Evolutionary conservation across 2,113 vertebrate species (phyloP).

Genomic region (Solenodon paradoxus): DNA sequence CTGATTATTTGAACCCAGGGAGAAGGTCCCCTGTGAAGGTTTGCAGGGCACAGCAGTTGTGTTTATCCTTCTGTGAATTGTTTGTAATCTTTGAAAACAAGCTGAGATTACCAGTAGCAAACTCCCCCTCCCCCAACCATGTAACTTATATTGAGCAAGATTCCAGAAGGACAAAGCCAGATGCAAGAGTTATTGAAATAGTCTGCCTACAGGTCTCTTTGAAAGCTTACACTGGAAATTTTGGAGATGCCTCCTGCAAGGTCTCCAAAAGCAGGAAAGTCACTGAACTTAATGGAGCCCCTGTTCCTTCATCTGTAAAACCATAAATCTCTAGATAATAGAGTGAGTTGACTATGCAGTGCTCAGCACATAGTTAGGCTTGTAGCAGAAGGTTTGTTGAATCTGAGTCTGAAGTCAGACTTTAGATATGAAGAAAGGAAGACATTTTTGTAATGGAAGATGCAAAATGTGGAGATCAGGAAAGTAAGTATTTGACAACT

Average conservation of each 20-base stretch:
- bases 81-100: conserved; percentile 5
- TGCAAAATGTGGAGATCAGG: conserved; percentile 15
- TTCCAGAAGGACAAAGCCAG: conserved; percentile 4
- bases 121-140: neutral
- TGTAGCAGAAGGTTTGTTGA: neutral
- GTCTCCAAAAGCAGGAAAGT: neutral
- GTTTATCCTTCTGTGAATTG: conserved; percentile 31
- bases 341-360: neutral
- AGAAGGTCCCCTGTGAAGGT: neutral
- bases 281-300: neutral
- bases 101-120: neutral
- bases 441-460: conserved; percentile 33
- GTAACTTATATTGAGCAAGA: neutral
- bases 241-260: neutral
- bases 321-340: conserved; percentile 1
- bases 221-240: neutral
- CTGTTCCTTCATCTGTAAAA: conserved; percentile 32
- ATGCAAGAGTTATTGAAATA: neutral
- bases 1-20: neutral
- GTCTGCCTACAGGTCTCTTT: neutral
- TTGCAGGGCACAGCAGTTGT: neutral
- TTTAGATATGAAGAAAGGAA: neutral
- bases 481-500: neutral
- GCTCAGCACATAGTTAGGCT: conserved; percentile 25
- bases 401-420: conserved; percentile 24